Base-by-base conservation (phyloP, 2,888 invertebrate genomes). In the Dioctria rufipes region DNA sequence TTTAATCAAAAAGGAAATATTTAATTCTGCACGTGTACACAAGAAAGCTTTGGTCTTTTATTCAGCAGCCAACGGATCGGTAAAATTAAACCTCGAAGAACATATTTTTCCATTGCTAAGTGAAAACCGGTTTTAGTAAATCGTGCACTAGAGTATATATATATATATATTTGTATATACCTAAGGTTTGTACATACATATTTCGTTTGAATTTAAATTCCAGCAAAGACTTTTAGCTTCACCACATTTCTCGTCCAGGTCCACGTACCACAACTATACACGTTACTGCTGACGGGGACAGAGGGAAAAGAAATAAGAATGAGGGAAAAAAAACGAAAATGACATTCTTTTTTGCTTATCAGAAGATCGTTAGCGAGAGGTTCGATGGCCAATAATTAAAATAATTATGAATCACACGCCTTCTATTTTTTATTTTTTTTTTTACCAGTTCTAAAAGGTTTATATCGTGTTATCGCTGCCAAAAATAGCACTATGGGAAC, bases 311-410 rank as follows among this genome's bases (percentile, higher is more conserved):
- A 43, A 69, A 69, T 43, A 46, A 69, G 37, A 43, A 13, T 11
- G 37, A 69, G 42, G 46, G 46, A 69, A 43, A 43, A 69, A 69
- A 61, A 69, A 69, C 69, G 51, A 69, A 69, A n/a, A 69, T 51
- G 54, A 69, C 49, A 49, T 67, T 67, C 67, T 67, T 0, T 54
- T 69, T 69, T 69, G 9, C 69, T 40, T 65, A 69, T 69, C 69
- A 39, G 37, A 69, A 9, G 51, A 69, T 66, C 13, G 43, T 77
- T 37, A 49, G 13, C 43, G 25, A 25, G 25, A 79, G 25, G 79
- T 79, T 79, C 79, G 79, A 79, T 58, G 79, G 79, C 79, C 79
- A 79, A 79, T 51, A 79, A 79, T 60, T 69, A 69, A 77, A 77
- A 63, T 39, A 63, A 37, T 25, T 49, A 61, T 77, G 77, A 77